phyloP scores from a whole-genome alignment of 2,888 invertebrate genomes.

The Tyria jacobaeae region DNA sequence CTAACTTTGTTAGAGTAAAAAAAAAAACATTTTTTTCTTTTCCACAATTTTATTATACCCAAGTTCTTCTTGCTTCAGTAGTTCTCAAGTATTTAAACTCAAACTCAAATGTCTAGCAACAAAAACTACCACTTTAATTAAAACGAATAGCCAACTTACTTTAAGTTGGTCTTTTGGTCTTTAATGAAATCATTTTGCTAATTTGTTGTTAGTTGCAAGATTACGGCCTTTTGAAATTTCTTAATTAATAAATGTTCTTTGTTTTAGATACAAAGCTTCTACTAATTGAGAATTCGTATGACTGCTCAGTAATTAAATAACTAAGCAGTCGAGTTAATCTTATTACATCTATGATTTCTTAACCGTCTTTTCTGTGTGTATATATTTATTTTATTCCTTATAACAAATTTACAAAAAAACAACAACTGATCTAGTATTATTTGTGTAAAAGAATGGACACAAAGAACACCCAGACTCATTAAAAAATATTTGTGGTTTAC shows the following conservation, averaged over 20 bases:
- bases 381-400: not conserved
- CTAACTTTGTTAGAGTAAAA: too few species aligned
- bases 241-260: conserved; percentile 40
- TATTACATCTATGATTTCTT: not conserved
- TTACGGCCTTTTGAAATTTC: conserved; percentile 45
- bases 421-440: too few species aligned
- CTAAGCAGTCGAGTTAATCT: not conserved
- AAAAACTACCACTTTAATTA: conserved; percentile 56
- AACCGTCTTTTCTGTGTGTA: not conserved
- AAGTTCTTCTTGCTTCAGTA: conserved; percentile 5
- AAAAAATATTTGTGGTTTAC: too few species aligned
- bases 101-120: conserved; percentile 23
- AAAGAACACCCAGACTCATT: too few species aligned
- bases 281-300: conserved; percentile 17
- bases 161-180: conserved; percentile 39
- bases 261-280: conserved; percentile 17
- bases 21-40: not conserved
- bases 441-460: too few species aligned
- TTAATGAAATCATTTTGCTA: conserved; percentile 55
- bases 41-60: not conserved
- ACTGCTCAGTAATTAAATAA: conserved; percentile 17
- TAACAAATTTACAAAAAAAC: too few species aligned
- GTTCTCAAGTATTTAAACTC: conserved; percentile 10
- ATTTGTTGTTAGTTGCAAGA: conserved; percentile 51
- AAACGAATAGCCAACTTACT: conserved; percentile 46